Conservation (phyloP, 35 echinoderm and acorn worm species). For the Amphiura filiformis region DNA sequence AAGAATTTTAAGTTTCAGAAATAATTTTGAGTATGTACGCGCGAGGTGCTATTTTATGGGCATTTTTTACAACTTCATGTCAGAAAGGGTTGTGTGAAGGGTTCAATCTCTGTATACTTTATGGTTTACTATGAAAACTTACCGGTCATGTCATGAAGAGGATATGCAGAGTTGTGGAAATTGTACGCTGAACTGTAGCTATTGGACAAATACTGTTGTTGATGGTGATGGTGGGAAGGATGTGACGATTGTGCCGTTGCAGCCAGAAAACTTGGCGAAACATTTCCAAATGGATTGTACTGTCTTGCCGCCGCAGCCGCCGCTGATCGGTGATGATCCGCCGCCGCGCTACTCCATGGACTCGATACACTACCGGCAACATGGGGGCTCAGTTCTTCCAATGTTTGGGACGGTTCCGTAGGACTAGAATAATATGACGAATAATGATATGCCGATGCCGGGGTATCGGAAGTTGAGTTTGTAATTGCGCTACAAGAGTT, state of each 20-base stretch:
- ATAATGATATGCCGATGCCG: conserved; percentile 21
- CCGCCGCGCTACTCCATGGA: background rate
- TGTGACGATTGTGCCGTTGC: background rate
- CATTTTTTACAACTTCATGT: too few species aligned
- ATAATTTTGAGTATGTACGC: too few species aligned
- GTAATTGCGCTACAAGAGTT: conserved; percentile 11
- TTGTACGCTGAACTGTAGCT: conserved; percentile 19
- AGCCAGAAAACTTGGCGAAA: background rate
- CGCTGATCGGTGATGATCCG: background rate
- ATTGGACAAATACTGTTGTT: conserved; percentile 14
- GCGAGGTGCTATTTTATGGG: too few species aligned
- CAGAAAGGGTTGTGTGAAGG: too few species aligned
- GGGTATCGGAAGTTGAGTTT: conserved; percentile 2
- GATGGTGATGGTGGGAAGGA: conserved; percentile 7
- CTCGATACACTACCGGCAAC: background rate
- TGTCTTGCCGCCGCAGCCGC: background rate
- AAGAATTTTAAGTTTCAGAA: background rate
- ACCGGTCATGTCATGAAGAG: conserved; percentile 36
- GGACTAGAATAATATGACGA: background rate
- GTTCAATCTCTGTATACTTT: too few species aligned
- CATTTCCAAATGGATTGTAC: background rate
- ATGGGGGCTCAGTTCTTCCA: conserved; percentile 18
- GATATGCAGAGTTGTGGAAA: conserved; percentile 37
- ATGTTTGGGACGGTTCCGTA: background rate
- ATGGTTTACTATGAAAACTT: too few species aligned